Evolutionary conservation across 2,113 vertebrate genomes (phyloP).

Genomic region (Xenopus laevis): DNA sequence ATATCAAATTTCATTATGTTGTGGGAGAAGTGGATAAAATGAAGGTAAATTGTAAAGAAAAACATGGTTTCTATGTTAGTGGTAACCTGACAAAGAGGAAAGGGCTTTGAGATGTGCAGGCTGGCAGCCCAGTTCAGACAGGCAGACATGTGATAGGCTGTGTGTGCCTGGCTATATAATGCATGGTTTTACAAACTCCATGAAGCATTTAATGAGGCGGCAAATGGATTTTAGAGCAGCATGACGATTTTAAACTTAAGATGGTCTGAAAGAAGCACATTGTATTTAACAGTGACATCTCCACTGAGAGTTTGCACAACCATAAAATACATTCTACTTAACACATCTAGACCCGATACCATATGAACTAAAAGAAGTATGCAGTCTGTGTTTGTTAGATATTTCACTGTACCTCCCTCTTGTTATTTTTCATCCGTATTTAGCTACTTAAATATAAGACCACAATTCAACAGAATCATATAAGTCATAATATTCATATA

Average conservation of each 20-base stretch:
- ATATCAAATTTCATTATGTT: neutral
- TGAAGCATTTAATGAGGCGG: constrained; percentile 1
- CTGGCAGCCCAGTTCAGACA: neutral
- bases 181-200: neutral
- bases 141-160: neutral
- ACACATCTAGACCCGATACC: too few species aligned
- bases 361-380: too few species aligned
- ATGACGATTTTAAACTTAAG: neutral
- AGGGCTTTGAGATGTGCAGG: neutral
- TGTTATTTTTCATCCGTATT: too few species aligned
- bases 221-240: neutral
- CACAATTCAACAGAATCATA: too few species aligned
- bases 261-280: neutral
- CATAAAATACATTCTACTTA: too few species aligned
- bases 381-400: too few species aligned
- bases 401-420: too few species aligned
- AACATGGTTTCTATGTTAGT: neutral
- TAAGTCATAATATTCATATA: too few species aligned
- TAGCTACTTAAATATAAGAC: too few species aligned
- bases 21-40: neutral
- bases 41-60: neutral
- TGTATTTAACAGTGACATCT: neutral
- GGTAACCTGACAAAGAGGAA: neutral
- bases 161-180: neutral
- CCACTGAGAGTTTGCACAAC: too few species aligned